Evolutionary conservation across 2,797 vertebrate genomes (phyloP).

Genomic region (Intellagama lesueurii): DNA sequence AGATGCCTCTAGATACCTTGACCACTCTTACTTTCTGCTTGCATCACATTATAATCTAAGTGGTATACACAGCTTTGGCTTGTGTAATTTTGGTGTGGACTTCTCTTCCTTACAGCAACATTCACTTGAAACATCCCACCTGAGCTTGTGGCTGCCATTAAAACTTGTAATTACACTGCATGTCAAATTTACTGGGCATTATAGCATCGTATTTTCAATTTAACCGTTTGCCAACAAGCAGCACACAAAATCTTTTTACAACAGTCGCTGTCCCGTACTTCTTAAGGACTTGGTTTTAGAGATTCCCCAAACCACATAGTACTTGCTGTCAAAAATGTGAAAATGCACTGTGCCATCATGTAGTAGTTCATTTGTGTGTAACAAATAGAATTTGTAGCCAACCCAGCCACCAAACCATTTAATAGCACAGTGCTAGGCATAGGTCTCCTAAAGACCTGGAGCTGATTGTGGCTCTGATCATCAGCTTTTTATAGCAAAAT

Average conservation of each 20-base stretch:
- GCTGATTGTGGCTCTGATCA: too few species aligned
- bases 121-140: conserved; percentile 17
- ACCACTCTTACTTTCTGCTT: not conserved
- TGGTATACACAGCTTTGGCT: not conserved
- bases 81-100: not conserved
- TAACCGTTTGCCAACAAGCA: not conserved
- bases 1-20: not conserved
- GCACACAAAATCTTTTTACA: not conserved
- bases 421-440: not conserved
- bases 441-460: not conserved
- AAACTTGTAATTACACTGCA: not conserved
- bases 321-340: not conserved
- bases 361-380: not conserved
- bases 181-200: not conserved
- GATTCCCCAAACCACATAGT: not conserved
- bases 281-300: not conserved
- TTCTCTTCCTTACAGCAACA: not conserved
- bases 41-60: not conserved
- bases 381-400: too few species aligned
- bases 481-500: too few species aligned
- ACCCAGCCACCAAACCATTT: not conserved
- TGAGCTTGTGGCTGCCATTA: not conserved
- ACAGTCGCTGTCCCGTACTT: not conserved
- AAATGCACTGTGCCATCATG: not conserved
- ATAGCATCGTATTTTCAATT: not conserved